Evolutionary conservation across 2,113 vertebrate genomes (phyloP).

Genomic region (Vulpes ferrilata): DNA sequence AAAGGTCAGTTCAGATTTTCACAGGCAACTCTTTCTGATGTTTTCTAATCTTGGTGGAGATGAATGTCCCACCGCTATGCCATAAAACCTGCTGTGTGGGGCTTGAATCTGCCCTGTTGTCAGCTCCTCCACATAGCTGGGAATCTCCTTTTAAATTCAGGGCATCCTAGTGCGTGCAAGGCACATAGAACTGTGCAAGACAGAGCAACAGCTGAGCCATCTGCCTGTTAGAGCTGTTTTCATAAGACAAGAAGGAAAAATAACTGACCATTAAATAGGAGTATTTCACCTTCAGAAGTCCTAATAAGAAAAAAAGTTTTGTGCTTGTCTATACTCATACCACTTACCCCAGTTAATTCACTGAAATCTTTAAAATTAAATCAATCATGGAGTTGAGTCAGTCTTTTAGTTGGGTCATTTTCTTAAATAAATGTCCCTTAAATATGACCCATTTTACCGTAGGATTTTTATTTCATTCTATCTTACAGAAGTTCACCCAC

Average conservation of each 20-base stretch:
- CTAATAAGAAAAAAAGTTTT: neutral
- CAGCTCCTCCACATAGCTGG: neutral
- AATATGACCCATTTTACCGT: neutral
- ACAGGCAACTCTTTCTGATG: conserved; percentile 48
- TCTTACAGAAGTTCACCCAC: rapidly evolving
- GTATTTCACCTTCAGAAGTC: conserved; percentile 37
- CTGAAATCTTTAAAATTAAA: neutral
- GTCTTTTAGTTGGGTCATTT: neutral
- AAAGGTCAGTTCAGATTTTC: conserved; percentile 73
- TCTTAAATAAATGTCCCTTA: neutral
- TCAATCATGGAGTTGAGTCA: neutral
- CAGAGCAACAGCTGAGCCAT: neutral
- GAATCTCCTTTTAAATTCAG: conserved; percentile 41
- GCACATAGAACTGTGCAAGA: neutral
- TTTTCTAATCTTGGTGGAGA: conserved; percentile 57
- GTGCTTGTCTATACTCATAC: neutral
- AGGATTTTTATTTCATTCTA: neutral
- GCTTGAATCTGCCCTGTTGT: conserved; percentile 37
- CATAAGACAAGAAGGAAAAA: conserved; percentile 23
- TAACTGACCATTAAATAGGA: conserved; percentile 21
- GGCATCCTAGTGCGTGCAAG: conserved; percentile 14
- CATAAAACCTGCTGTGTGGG: conserved; percentile 29
- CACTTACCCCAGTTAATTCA: neutral
- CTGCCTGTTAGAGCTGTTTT: conserved; percentile 15
- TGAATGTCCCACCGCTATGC: neutral